phyloP scores from a whole-genome alignment of 2,888 invertebrate genomes.

The Thereva unica region DNA sequence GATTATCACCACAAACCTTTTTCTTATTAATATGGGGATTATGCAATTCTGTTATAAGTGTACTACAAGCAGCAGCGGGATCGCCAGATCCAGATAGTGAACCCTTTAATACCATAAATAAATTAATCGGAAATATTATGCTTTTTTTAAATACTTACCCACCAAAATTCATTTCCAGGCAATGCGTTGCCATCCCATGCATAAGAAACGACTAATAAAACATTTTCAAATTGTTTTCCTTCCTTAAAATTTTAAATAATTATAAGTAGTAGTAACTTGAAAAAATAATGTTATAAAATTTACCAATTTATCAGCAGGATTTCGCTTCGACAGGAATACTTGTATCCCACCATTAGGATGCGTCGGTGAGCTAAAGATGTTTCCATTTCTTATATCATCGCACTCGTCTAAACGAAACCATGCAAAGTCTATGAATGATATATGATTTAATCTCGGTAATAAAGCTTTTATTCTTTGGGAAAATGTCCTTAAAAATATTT shows the following conservation, averaged over 20 bases:
- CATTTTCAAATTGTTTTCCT: slow-evolving; percentile 57
- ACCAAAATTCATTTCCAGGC: slow-evolving; percentile 77
- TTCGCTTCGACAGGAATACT: slow-evolving; percentile 61
- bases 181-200: slow-evolving; percentile 75
- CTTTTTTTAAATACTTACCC: slow-evolving; percentile 49
- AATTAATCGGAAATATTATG: no score
- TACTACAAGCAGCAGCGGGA: slow-evolving; percentile 64
- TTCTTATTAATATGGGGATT: slow-evolving; percentile 61
- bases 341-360: slow-evolving; percentile 59
- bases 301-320: slow-evolving; percentile 62
- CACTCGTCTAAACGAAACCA: slow-evolving; percentile 62
- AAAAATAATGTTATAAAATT: slow-evolving; percentile 4
- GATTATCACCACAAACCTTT: slow-evolving; percentile 60
- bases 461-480: slow-evolving; percentile 64
- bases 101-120: neutral
- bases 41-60: slow-evolving; percentile 63
- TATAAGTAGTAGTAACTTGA: neutral
- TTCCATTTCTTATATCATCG: slow-evolving; percentile 59
- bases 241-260: slow-evolving; percentile 1
- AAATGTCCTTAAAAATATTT: slow-evolving; percentile 67
- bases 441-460: slow-evolving; percentile 59
- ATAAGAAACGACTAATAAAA: slow-evolving; percentile 67
- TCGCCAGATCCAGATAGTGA: slow-evolving; percentile 59
- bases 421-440: slow-evolving; percentile 69
- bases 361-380: slow-evolving; percentile 46